A percentile compares a stretch with the other conserved stretches of the same genome.
phyloP scores from a whole-genome alignment of 1,140 invertebrate genomes.

The Melanaphis sacchari region DNA sequence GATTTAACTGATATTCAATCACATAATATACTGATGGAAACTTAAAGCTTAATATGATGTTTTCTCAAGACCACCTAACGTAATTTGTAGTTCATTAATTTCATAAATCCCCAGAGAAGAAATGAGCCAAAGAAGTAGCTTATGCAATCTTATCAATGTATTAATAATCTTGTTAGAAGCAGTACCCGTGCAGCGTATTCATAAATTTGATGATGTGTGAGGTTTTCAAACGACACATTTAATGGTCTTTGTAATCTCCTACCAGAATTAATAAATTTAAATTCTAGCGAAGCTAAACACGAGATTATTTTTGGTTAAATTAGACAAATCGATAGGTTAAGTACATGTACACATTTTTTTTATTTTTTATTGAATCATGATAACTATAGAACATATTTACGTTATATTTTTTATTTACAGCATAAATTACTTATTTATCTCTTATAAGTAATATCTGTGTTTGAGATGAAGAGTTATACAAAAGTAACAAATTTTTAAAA shows the following conservation, averaged over 20 bases:
- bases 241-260: neutral
- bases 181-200: neutral
- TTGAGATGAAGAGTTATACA: neutral
- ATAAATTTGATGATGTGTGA: neutral
- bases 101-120: neutral
- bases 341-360: no score
- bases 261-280: neutral
- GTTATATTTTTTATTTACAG: neutral
- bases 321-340: no score
- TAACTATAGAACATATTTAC: neutral
- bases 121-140: neutral
- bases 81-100: neutral
- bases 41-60: neutral
- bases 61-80: neutral
- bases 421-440: neutral
- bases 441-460: neutral
- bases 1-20: neutral
- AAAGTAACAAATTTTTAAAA: neutral
- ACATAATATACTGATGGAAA: neutral
- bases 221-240: neutral
- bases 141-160: neutral
- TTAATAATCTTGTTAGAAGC: neutral
- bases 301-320: neutral
- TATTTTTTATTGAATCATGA: neutral
- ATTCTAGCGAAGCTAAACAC: neutral